Base-by-base conservation (phyloP, 1,140 invertebrate species). In the Coelopa frigida region DNA sequence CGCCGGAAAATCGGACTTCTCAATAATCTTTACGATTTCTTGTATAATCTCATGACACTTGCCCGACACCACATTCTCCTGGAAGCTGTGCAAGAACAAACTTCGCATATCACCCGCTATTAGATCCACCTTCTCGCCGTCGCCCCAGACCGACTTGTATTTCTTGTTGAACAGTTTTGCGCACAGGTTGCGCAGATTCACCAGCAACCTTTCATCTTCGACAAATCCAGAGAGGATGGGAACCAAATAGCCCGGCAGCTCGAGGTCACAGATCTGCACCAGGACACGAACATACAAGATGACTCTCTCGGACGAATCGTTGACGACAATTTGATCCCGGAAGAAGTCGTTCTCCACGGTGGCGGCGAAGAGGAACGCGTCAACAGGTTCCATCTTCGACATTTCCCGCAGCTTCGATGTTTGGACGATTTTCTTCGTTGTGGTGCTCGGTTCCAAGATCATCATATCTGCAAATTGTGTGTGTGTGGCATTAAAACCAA, bases 181-280 rank as follows among this genome's bases (percentile, higher is more conserved):
- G 10, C 12, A 12, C 17, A 46, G 3, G 11, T 41, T 18, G 6
- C 48, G 48, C 15, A 36, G 31, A 33, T 50, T 31, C 31, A 40
- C 44, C 14, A 45, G 26, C 3, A 50, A 29, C 5, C 18, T 26
- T 4, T 22, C 20, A 23, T 50, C 36, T 2, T 21, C 5, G 12
- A 10, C 6, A 10, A 50, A 40, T 12, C 32, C 21, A 11, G 15
- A 10, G 8, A 50, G 21, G 3, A 50, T 15, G 5, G 40, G 21
- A 3, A 29, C 37, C 29, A 41, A 44, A 22, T 52, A 69, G 2
- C 75, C 76, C 26, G 71, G 56, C 6, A 78, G 49, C 46, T 64
- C 66, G 18, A 77, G 55, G 35, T 71, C 52, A 5, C 74, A 67
- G 26, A 78, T 72, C 35, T 68, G 57, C 22, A 70, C 63, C 1